These are phyloP conservation scores for Anthopleura xanthogrammica DNA, from an alignment of 92 coral and sea anemone species.

Conservation along the genomic window DNA sequence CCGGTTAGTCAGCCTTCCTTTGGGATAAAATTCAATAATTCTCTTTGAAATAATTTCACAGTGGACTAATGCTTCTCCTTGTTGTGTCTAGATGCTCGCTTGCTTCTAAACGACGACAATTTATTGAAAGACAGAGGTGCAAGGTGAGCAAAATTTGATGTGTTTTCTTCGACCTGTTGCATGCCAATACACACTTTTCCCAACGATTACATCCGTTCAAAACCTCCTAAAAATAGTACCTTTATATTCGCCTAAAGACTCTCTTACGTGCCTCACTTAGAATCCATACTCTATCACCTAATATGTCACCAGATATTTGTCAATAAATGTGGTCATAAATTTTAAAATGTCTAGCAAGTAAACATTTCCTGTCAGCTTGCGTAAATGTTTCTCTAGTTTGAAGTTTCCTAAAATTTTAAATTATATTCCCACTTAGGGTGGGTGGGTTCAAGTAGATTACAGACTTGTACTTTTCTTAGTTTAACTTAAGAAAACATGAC, in stretches of 20 bases:
- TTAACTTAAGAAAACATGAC: background rate
- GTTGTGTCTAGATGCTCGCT: slow-evolving; percentile 77
- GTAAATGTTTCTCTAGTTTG: background rate
- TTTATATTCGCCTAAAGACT: background rate
- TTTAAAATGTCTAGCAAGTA: background rate
- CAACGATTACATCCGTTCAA: background rate
- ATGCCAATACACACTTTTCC: slow-evolving; percentile 18
- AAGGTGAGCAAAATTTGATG: slow-evolving; percentile 54
- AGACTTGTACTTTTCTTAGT: background rate
- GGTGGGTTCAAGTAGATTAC: background rate
- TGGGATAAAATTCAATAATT: background rate
- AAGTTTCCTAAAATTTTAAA: background rate
- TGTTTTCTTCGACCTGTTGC: slow-evolving; percentile 37
- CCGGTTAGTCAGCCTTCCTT: slow-evolving; percentile 63
- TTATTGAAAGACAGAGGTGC: slow-evolving; percentile 89
- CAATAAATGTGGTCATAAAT: background rate
- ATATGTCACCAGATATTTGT: background rate
- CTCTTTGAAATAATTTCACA: background rate
- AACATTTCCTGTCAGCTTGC: background rate
- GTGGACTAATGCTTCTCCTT: slow-evolving; percentile 4
- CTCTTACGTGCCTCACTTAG: background rate
- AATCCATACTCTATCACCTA: background rate
- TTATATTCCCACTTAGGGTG: background rate
- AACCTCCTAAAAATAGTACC: background rate
- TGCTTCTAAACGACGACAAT: slow-evolving; percentile 81